phyloP scores from a whole-genome alignment of 2,888 invertebrate genomes.

The Tinea pellionella region DNA sequence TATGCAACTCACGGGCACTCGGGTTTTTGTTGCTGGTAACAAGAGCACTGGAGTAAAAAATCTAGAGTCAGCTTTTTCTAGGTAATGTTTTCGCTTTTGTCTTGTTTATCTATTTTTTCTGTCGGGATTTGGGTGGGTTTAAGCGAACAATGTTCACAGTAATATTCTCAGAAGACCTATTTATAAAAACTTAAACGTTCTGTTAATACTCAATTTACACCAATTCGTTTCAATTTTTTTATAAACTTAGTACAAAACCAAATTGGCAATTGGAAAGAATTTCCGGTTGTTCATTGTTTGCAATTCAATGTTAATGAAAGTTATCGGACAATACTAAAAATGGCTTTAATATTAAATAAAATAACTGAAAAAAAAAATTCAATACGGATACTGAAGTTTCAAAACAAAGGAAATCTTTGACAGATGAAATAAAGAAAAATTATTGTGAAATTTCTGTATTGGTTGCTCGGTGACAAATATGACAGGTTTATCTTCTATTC shows the following conservation, averaged over 20 bases:
- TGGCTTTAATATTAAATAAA: too few species aligned
- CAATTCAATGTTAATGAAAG: too few species aligned
- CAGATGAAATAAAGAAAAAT: neutral
- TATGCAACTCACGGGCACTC: slow-evolving; percentile 11
- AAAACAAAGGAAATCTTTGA: neutral
- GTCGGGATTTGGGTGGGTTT: neutral
- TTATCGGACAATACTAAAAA: too few species aligned
- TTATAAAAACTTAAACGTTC: neutral
- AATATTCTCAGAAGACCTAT: slow-evolving; percentile 5
- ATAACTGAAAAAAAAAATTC: neutral
- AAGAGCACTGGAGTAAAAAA: slow-evolving; percentile 13
- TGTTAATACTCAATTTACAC: neutral
- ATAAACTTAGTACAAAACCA: too few species aligned
- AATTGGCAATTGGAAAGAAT: too few species aligned
- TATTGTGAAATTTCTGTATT: neutral
- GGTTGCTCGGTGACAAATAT: neutral
- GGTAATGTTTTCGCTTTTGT: slow-evolving; percentile 9
- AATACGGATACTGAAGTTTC: neutral
- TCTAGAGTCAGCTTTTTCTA: slow-evolving; percentile 12
- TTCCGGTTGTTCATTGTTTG: too few species aligned
- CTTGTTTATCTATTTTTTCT: slow-evolving; percentile 9
- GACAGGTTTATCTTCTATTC: neutral
- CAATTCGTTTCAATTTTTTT: neutral
- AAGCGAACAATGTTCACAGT: neutral
- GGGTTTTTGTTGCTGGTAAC: slow-evolving; percentile 11